These are phyloP conservation scores for Panagrolaimus sp. DNA, from an alignment of 1,140 invertebrate species.

Conservation along the genomic window DNA sequence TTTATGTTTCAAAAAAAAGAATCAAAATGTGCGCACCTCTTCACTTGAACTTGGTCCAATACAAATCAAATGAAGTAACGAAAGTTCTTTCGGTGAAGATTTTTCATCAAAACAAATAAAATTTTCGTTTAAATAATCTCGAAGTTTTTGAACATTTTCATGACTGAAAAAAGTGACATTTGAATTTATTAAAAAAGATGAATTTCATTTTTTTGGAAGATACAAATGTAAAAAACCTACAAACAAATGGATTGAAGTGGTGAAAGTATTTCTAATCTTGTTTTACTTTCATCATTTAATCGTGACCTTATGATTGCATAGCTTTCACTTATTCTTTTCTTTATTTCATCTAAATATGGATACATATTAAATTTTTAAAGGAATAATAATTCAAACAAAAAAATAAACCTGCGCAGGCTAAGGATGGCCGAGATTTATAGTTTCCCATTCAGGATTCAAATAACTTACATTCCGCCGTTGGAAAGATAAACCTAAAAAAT, in stretches of 20 bases:
- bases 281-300: constrained; percentile 49
- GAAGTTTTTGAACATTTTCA: constrained; percentile 33
- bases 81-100: constrained; percentile 37
- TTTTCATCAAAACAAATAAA: constrained; percentile 38
- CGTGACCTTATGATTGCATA: constrained; percentile 43
- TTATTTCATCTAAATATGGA: constrained; percentile 38
- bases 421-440: constrained; percentile 43
- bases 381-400: constrained; percentile 13
- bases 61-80: constrained; percentile 54
- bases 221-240: constrained; percentile 19
- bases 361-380: neutral
- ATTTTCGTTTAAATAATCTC: constrained; percentile 23
- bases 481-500: neutral
- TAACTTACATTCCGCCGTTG: neutral
- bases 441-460: constrained; percentile 38
- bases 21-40: constrained; percentile 30
- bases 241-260: constrained; percentile 36
- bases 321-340: constrained; percentile 47
- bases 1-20: neutral
- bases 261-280: constrained; percentile 37
- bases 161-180: constrained; percentile 35
- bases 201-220: too few species aligned
- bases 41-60: constrained; percentile 52
- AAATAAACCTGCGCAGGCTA: constrained; percentile 43
- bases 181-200: neutral